Percentiles rank a stretch among this genome's conserved stretches.
Conservation (phyloP, 64 coral and sea anemone species). For the Astreopora myriophthalma region DNA sequence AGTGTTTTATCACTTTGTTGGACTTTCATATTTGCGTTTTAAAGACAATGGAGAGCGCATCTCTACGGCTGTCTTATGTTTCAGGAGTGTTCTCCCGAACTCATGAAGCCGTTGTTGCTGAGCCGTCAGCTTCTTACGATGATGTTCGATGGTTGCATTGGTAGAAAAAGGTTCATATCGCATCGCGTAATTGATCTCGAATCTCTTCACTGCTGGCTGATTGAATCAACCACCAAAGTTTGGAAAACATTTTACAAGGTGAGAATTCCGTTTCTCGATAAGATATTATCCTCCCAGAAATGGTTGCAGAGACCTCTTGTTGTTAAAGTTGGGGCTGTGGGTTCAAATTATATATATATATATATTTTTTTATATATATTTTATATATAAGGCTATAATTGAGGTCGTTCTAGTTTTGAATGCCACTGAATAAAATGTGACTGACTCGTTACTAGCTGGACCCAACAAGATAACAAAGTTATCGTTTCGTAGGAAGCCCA, state of each 20-base stretch:
- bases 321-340: background rate
- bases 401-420: no score
- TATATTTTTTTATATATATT: background rate
- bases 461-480: no score
- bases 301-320: background rate
- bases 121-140: conserved; percentile 7
- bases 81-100: conserved; percentile 13
- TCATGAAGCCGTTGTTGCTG: background rate
- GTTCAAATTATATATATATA: no score
- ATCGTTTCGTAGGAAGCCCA: no score
- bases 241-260: background rate
- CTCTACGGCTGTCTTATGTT: background rate
- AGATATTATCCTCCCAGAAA: background rate
- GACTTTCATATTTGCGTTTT: no score
- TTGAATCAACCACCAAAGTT: conserved; percentile 10
- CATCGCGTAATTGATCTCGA: conserved; percentile 44
- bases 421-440: no score
- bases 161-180: background rate
- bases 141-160: conserved; percentile 34
- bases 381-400: no score
- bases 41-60: background rate
- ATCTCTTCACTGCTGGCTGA: conserved; percentile 8
- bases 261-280: background rate
- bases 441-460: no score
- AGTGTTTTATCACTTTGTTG: no score